Conservation (phyloP, 1,140 invertebrate species). For the Drosophila simulans region DNA sequence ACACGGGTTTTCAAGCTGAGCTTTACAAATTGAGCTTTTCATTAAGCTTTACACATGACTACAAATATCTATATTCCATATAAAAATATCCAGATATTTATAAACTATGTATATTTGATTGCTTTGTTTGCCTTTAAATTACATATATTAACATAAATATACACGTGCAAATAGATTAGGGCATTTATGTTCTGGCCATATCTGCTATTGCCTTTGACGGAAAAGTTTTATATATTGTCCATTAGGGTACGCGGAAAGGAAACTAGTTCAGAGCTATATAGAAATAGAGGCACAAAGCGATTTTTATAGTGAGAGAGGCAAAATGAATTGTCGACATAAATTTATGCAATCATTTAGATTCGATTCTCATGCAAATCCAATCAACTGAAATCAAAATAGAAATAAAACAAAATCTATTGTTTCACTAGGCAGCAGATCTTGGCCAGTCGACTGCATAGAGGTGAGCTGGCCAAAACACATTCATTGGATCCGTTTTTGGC, state of each 20-base stretch:
- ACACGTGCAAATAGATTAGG: slow-evolving; percentile 19
- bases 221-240: slow-evolving; percentile 16
- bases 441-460: slow-evolving; percentile 50
- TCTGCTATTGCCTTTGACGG: neutral
- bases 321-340: slow-evolving; percentile 76
- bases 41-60: slow-evolving; percentile 32
- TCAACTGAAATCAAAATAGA: slow-evolving; percentile 47
- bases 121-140: slow-evolving; percentile 12
- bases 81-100: neutral
- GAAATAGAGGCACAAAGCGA: slow-evolving; percentile 25
- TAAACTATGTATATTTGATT: neutral
- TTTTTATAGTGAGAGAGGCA: slow-evolving; percentile 51
- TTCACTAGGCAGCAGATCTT: slow-evolving; percentile 23
- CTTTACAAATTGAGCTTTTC: slow-evolving; percentile 10
- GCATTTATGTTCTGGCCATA: neutral
- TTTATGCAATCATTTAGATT: slow-evolving; percentile 79
- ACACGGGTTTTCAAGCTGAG: neutral
- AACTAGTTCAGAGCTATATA: slow-evolving; percentile 69
- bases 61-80: neutral
- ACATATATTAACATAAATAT: slow-evolving; percentile 21
- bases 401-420: slow-evolving; percentile 55
- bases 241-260: slow-evolving; percentile 33
- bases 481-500: slow-evolving; percentile 32
- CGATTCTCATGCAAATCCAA: slow-evolving; percentile 80
- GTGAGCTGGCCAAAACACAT: slow-evolving; percentile 35